Evolutionary conservation across 2,888 invertebrate genomes (phyloP), one percentile per base, ranked within the genome.

Genomic region (Hypena proboscidalis): DNA sequence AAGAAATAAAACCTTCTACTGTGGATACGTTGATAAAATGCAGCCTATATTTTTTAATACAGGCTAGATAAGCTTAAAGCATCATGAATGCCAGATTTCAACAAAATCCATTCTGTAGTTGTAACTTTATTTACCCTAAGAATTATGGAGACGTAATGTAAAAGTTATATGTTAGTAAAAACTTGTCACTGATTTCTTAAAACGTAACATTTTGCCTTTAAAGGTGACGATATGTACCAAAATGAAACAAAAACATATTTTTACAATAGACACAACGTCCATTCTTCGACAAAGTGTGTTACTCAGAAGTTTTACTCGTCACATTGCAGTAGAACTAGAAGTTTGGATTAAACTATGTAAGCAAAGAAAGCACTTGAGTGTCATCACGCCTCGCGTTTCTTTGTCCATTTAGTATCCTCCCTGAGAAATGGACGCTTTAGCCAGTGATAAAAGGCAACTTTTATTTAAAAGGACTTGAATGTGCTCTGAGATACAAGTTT

Each of bases 361-460:
- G 61, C 45, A 66, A 67, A 66, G 62, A 63, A 71, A 77, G 53
- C 67, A 67, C 70, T 76, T 53, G 64, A 64, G 67, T 67, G 70
- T 70, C 70, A 67, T 75, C 70, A 61, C 58, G 40, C 44, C 54
- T 65, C 61, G 57, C 59, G 54, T 74, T 73, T 68, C 75, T 75
- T 74, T 77, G 78, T 78, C 73, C 77, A 78, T 77, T 80, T 77
- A 68, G 58, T 49, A 67, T 52, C 51, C 36, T 55, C 59, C 70
- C 62, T 69, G 67, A 74, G 72, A 77, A 81, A 80, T 76, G 74
- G 73, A 68, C 72, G 67, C 63, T 78, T 70, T 65, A 77, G 71
- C 72, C 74, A 69, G 77, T 76, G 79, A 83, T 81, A 83, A 80
- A 84, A 83, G 67, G 76, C 70, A 80, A 81, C 79, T 82, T 80